Base-by-base conservation (phyloP, 2,113 vertebrate genomes). In the Tragelaphus scriptus region DNA sequence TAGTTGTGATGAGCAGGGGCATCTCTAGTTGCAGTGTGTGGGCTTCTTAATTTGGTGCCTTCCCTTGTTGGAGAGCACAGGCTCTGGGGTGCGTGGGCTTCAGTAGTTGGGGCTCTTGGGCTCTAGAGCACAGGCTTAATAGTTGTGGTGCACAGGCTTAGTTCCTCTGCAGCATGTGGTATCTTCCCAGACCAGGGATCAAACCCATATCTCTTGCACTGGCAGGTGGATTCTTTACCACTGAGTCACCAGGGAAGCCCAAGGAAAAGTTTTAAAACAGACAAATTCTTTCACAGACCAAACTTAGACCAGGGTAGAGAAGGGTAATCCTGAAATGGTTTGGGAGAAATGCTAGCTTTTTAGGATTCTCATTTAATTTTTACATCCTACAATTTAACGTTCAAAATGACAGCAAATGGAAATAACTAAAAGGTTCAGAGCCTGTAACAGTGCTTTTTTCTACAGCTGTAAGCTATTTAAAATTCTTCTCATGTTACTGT, bases 391-490 rank as follows among this genome's bases (percentile, higher is more conserved):
- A 63, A 77, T n/a, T 96, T 98, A 94, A 40, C 63, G 98, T 98
- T 98, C 87, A 90, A 53, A 32, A 26, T 80, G 90, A 95, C 63
- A 89, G 51, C 80, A 88, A 89, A 91, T 77, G 98, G 90, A 97
- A 97, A 97, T 91, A 97, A 88, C 91, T 95, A 44, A 96, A 95
- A 98, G 91, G 47, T 97, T 97, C 97, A 75, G 81, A 91, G 96
- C 93, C 95, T 89, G 89, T 97, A 98, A 97, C 97, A 97, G 94
- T 88, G 80, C 49, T 90, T 97, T 97, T 97, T 36, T 93, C 85
- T 96, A 98, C 94, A 97, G 96, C 97, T 98, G 97, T 97, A 95
- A 97, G 98, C 97, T 98, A 97, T 98, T 99, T 98, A 93, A 97
- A 97, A 98, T 97, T 96, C 98, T 92, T 95, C 97, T 98, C 93